These are phyloP conservation scores for Psilanteris sp. DNA, from an alignment of 1,140 invertebrate species.

Conservation along the genomic window DNA sequence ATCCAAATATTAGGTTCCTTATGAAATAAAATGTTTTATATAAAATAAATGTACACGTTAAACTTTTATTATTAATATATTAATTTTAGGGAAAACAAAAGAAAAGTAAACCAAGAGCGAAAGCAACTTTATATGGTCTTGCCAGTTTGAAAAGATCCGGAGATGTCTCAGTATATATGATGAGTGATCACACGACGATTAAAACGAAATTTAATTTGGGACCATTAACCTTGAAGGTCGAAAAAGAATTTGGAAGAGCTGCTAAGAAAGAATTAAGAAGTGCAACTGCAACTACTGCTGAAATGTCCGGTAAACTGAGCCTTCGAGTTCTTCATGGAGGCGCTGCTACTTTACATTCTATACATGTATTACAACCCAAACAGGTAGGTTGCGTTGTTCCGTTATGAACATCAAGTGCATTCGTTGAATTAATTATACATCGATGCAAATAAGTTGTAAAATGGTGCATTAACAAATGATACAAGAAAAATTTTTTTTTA, in stretches of 20 bases:
- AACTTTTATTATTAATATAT: too few relatives aligned
- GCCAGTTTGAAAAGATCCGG: conserved; percentile 87
- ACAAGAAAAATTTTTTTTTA: too few relatives aligned
- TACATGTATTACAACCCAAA: conserved; percentile 90
- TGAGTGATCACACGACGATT: conserved; percentile 88
- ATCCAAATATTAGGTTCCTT: too few relatives aligned
- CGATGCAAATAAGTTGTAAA: too few relatives aligned
- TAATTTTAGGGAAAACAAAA: conserved; percentile 51
- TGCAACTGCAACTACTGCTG: conserved; percentile 90
- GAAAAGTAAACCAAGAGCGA: conserved; percentile 82
- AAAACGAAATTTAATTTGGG: conserved; percentile 89
- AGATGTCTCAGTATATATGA: conserved; percentile 88
- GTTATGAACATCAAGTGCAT: conserved; percentile 28
- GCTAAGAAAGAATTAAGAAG: conserved; percentile 88
- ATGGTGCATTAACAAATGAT: too few relatives aligned
- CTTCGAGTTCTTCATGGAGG: conserved; percentile 88
- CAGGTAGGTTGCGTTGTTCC: conserved; percentile 81
- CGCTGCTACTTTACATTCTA: conserved; percentile 88
- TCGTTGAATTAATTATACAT: conserved; percentile 31
- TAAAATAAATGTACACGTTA: too few relatives aligned
- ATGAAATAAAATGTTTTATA: too few relatives aligned
- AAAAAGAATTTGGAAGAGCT: conserved; percentile 90
- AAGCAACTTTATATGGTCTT: conserved; percentile 88
- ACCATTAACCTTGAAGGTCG: conserved; percentile 87
- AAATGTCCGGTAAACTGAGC: conserved; percentile 89